phyloP scores from a whole-genome alignment of 2,113 vertebrate species.

The Gasterosteus aculeatus region DNA sequence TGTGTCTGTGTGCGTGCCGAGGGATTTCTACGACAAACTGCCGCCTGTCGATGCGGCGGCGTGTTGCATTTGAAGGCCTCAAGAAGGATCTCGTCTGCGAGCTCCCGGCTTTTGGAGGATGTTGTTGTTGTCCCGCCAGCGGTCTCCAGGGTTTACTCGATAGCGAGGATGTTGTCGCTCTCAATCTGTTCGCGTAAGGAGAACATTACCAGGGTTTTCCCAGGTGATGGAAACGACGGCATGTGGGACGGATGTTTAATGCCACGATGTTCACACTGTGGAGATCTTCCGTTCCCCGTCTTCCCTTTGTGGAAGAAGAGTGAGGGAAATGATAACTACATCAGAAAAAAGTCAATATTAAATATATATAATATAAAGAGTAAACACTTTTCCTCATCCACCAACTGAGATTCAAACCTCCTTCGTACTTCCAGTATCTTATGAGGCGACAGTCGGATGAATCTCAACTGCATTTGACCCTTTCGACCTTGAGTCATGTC shows the following conservation, averaged over 20 bases:
- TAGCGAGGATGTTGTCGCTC: slow-evolving; percentile 4
- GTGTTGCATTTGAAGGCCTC: slow-evolving; percentile 34
- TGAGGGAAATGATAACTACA: slow-evolving; percentile 26
- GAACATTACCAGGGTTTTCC: slow-evolving; percentile 19
- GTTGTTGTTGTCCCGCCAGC: neutral
- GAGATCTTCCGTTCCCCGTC: neutral
- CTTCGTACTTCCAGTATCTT: slow-evolving; percentile 8
- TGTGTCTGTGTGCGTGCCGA: slow-evolving; percentile 27
- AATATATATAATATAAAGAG: neutral
- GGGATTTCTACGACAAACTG: slow-evolving; percentile 36
- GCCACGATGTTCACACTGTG: neutral
- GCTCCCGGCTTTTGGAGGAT: neutral
- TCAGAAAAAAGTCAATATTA: neutral
- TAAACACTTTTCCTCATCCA: slow-evolving; percentile 22
- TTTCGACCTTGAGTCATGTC: slow-evolving; percentile 2
- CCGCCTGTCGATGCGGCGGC: slow-evolving; percentile 14
- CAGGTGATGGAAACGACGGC: neutral
- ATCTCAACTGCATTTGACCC: neutral
- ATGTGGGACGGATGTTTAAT: neutral
- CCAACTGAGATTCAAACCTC: slow-evolving; percentile 2
- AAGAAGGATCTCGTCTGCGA: neutral
- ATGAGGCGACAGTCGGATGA: neutral
- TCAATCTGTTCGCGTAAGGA: slow-evolving; percentile 12
- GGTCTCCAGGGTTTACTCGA: slow-evolving; percentile 16
- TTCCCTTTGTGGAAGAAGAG: slow-evolving; percentile 6